Base-by-base conservation (phyloP, 1,140 invertebrate species). In the Gonatopus flavifemur region DNA sequence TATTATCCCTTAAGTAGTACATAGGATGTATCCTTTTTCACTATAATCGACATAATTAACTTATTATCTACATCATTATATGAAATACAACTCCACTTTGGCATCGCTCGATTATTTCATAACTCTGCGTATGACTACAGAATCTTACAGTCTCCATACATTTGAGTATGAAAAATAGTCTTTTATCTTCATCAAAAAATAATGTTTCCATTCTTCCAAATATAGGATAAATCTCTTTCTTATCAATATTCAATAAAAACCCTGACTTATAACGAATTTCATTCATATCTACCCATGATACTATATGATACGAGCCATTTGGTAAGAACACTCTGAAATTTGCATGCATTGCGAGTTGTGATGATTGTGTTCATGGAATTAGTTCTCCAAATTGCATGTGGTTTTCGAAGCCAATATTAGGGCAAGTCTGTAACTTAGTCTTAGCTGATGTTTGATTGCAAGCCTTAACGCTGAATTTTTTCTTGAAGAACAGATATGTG, bases 401-500 rank as follows among this genome's bases (percentile, higher is more conserved):
- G 12, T 28, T 28, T 28, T 6, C 6, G 12, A 28, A 7, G 12
- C 25, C 25, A 28, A 12, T 28, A 28, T 28, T 28, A 28, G 38
- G 10, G 49, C 24, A n/a, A 54, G 46, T 36, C 32, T 9, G 28
- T 54, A 19, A 38, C 35, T 42, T 13, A 42, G 16, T 24, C 12
- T 10, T 32, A 56, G 38, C 39, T 59, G 54, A 37, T 59, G 30
- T 33, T 51, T 60, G 2, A 50, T 33, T 6, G 54, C 45, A 28
- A 60, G 15, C 9, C 49, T 48, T 8, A 53, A 48, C 12, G 32
- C 15, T 9, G 52, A 41, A 37, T 60, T 60, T 20, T 28, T n/a
- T 8, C 41, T 37, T 25, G 49, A 52, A 7, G 32, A 25, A 22
- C 36, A 19, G 10, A 46, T 32, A 25, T 55, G 40, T 12, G 57